phyloP scores from a whole-genome alignment of 1,140 invertebrate genomes.

The Drosophila quadrilineata region DNA sequence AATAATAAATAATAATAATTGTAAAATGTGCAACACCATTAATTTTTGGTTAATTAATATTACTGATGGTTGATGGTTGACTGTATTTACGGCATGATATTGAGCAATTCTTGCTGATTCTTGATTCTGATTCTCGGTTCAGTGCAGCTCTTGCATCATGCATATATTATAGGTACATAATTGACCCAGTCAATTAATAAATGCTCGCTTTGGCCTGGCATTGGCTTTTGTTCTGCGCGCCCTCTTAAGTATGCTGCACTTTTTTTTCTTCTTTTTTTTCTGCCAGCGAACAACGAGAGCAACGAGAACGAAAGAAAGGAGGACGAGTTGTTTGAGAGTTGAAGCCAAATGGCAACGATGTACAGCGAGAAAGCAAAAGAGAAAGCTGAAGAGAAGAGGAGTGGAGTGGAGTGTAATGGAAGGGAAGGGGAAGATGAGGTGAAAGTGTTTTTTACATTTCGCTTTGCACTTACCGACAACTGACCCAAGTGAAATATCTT shows the following conservation, averaged over 20 bases:
- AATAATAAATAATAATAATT: too few relatives aligned
- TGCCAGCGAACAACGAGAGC: slow-evolving; percentile 40
- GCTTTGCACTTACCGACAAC: slow-evolving; percentile 9
- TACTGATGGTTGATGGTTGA: too few relatives aligned
- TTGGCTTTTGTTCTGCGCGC: slow-evolving; percentile 30
- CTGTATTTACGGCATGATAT: not conserved
- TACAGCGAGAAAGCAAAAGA: not conserved
- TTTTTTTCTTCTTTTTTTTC: too few relatives aligned
- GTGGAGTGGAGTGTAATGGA: not conserved
- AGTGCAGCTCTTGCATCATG: slow-evolving; percentile 3
- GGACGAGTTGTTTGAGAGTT: too few relatives aligned
- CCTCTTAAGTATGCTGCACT: slow-evolving; percentile 41
- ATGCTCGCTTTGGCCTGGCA: slow-evolving; percentile 40
- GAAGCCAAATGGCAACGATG: too few relatives aligned
- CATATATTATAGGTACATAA: slow-evolving; percentile 31
- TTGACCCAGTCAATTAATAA: slow-evolving; percentile 67
- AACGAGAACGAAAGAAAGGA: not conserved
- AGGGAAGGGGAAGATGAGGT: not conserved
- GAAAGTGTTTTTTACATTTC: slow-evolving; percentile 26
- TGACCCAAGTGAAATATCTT: slow-evolving; percentile 38
- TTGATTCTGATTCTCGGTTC: too few relatives aligned
- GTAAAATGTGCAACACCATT: too few relatives aligned
- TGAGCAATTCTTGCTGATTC: too few relatives aligned
- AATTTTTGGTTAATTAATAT: too few relatives aligned
- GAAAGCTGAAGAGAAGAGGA: not conserved